These are phyloP conservation scores for Nymphalis urticae DNA, from an alignment of 2,888 invertebrate species.

Conservation along the genomic window DNA sequence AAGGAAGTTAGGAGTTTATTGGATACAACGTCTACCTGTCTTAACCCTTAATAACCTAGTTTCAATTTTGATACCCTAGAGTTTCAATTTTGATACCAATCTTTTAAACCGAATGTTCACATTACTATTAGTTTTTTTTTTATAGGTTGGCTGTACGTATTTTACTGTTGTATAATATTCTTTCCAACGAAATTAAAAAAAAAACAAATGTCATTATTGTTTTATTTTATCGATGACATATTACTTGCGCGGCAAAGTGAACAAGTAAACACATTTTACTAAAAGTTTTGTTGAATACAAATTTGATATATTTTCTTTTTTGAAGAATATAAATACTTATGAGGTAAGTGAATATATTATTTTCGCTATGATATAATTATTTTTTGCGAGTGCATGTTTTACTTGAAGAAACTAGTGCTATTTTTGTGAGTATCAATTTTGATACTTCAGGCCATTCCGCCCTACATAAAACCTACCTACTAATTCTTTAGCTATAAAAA, in stretches of 20 bases:
- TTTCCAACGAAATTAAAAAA: constrained; percentile 40
- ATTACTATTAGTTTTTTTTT: too few relatives aligned
- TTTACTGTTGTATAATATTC: constrained; percentile 45
- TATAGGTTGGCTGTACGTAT: constrained; percentile 44
- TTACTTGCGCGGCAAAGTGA: constrained; percentile 37
- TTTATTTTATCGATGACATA: constrained; percentile 39
- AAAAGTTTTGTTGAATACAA: constrained; percentile 46
- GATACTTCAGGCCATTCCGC: constrained; percentile 48
- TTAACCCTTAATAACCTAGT: too few relatives aligned
- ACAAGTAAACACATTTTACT: constrained; percentile 43
- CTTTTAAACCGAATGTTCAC: too few relatives aligned
- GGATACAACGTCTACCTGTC: too few relatives aligned
- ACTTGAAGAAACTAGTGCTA: constrained; percentile 46
- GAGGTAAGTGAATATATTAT: constrained; percentile 47
- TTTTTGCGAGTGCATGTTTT: constrained; percentile 45
- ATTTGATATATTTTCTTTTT: constrained; percentile 45
- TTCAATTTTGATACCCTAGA: too few relatives aligned
- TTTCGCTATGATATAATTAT: constrained; percentile 45
- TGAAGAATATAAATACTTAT: constrained; percentile 43
- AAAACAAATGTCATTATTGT: constrained; percentile 39
- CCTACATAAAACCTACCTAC: constrained; percentile 46
- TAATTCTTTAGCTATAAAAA: constrained; percentile 43
- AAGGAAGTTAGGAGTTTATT: too few relatives aligned
- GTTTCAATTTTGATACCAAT: too few relatives aligned
- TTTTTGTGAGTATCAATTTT: constrained; percentile 47